A percentile compares a stretch with the other conserved stretches of the same genome.
Evolutionary conservation across 2,797 vertebrate genomes (phyloP).

Genomic region (Vireo griseus): DNA sequence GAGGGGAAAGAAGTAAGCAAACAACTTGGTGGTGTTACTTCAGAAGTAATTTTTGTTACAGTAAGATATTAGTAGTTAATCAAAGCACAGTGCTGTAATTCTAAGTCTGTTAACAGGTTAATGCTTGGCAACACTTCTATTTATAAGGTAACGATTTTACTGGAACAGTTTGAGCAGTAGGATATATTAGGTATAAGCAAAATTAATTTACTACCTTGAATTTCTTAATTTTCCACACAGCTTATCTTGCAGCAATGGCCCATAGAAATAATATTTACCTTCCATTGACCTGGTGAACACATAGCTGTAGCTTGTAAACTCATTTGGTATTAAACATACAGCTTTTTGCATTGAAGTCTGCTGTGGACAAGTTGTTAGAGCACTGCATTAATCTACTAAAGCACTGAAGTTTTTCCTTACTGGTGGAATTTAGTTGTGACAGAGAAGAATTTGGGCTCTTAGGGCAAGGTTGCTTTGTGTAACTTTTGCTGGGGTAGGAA

Average conservation of each 20-base stretch:
- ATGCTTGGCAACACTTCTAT: neutral
- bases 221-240: constrained; percentile 35
- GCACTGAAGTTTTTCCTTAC: neutral
- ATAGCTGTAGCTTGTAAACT: neutral
- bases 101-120: constrained; percentile 30
- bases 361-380: neutral
- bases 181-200: neutral
- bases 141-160: constrained; percentile 41
- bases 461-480: neutral
- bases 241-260: neutral
- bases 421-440: neutral
- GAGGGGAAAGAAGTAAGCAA: neutral
- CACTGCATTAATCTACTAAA: fast-evolving
- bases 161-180: neutral
- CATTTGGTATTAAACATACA: neutral
- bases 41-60: neutral
- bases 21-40: neutral
- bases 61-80: neutral
- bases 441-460: neutral
- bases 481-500: neutral
- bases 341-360: neutral
- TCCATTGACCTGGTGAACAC: neutral
- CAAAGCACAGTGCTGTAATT: neutral
- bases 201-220: neutral
- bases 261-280: neutral